Conservation (phyloP, 2,113 vertebrate genomes). For the Litocranius walleri region DNA sequence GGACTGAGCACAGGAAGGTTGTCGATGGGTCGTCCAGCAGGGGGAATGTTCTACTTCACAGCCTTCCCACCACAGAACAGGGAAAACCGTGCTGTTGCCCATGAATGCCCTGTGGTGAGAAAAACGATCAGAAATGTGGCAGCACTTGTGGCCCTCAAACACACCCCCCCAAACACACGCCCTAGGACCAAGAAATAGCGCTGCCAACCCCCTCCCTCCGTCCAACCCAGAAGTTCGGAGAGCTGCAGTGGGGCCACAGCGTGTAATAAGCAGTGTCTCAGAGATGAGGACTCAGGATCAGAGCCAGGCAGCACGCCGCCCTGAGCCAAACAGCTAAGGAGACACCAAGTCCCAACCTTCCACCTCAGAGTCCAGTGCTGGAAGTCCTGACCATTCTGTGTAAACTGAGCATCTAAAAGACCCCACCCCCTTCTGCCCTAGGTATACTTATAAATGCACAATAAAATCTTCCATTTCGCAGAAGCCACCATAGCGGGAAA, state of each 20-base stretch:
- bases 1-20: slow-evolving; percentile 62
- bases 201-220: background rate
- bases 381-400: background rate
- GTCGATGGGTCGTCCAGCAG: slow-evolving; percentile 86
- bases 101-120: slow-evolving; percentile 91
- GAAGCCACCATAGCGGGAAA: background rate
- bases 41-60: slow-evolving; percentile 90
- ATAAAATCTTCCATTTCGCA: background rate
- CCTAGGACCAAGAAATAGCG: background rate
- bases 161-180: fast-evolving
- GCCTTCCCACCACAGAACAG: slow-evolving; percentile 88
- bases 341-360: background rate
- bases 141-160: background rate
- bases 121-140: slow-evolving; percentile 45
- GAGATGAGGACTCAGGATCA: background rate
- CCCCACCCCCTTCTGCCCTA: background rate
- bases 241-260: background rate
- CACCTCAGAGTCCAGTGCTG: background rate
- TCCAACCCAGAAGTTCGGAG: background rate
- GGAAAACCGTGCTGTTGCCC: slow-evolving; percentile 93
- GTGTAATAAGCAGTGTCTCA: background rate
- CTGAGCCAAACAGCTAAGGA: background rate
- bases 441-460: background rate
- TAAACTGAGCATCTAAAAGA: background rate
- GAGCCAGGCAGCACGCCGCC: background rate